Percentiles rank a stretch among this genome's conserved stretches.
Conservation (phyloP, 2,113 vertebrate species). For the Lophura nycthemera region DNA sequence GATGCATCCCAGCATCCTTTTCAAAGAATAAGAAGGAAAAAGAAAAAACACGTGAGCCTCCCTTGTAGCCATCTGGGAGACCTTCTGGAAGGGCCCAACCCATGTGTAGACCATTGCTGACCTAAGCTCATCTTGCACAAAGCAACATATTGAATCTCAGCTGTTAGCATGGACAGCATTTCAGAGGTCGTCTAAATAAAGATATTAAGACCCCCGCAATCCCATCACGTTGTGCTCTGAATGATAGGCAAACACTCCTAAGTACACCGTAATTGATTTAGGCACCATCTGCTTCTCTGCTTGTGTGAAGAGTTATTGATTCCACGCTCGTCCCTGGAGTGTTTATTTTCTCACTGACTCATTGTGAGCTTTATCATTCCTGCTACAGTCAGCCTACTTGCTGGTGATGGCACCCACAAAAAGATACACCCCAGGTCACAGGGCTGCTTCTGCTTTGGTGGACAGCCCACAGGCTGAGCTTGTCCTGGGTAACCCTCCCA, state of each 20-base stretch:
- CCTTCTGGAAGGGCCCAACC: neutral
- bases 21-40: neutral
- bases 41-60: neutral
- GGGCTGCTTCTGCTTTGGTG: neutral
- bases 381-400: neutral
- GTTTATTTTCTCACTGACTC: neutral
- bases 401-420: neutral
- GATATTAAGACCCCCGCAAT: neutral
- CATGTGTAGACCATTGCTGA: fast-evolving
- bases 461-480: neutral
- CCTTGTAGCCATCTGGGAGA: neutral
- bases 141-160: neutral
- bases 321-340: neutral
- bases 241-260: neutral
- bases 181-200: neutral
- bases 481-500: fast-evolving
- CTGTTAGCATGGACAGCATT: neutral
- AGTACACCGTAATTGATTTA: neutral
- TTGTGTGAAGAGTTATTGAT: neutral
- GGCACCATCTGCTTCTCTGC: neutral
- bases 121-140: neutral
- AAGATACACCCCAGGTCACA: neutral
- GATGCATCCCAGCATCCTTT: neutral
- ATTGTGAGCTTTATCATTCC: neutral
- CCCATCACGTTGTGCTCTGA: neutral